Evolutionary conservation across 2,888 invertebrate species (phyloP), one percentile per base, ranked within the genome.

Genomic region (Calameuta pallipes): DNA sequence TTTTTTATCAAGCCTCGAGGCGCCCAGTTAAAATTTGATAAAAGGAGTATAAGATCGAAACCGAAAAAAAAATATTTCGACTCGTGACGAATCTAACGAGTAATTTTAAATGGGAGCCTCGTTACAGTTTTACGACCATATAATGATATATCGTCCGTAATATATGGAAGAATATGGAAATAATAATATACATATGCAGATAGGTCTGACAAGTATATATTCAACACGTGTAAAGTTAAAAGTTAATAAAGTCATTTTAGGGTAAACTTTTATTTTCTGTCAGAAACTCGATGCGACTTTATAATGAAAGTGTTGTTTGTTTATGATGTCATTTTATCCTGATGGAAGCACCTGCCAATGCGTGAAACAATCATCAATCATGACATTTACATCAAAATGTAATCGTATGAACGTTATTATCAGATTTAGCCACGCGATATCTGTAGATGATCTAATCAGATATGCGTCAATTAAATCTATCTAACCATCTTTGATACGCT

Each of bases 231-330:
- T 89, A 90, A 90, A 89, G 84, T 87, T 90, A 89, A 89, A 87
- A 88, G 85, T 88, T 88, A 90, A 90, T 90, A 90, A 90, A 90
- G 87, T 86, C 87, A 90, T 90, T 90, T 90, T 89, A 89, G 88
- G 87, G 85, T 89, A 88, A 81, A 70, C 56, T 23, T 41, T 41
- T 56, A 23, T 56, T 56, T 56, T 23, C 2, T 23, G 23, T 56
- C 56, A 23, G 56, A 56, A 56, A 56, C 23, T 56, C 23, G 9
- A 56, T 56, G 23, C 56, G 6, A 56, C 23, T 2, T 23, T 23
- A 56, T 23, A 23, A 23, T 56, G 23, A 56, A 23, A 23, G 23
- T 56, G 23, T 56, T 56, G 9, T 56, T 56, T 23, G 9, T 23
- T 56, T 56, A 23, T 56, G 23, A 23, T 23, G 23, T 23, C 2